Conservation (phyloP, 2,888 invertebrate species). For the Plebejus anna region DNA sequence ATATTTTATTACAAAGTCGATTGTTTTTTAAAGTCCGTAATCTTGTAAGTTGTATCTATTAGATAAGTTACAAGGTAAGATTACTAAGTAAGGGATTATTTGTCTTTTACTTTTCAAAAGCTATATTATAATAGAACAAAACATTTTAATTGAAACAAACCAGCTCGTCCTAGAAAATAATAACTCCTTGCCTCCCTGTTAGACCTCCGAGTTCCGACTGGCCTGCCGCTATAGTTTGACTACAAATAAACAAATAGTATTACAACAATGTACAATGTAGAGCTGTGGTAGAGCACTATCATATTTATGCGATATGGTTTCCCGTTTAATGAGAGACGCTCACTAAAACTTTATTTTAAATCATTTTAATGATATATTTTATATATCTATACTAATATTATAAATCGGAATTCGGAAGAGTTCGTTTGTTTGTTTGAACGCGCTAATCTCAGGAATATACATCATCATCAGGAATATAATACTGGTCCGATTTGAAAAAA, state of each 20-base stretch:
- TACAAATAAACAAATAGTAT: constrained; percentile 47
- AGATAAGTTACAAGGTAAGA: not conserved
- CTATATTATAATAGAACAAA: not conserved
- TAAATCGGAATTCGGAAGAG: no score
- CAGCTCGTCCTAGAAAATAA: not conserved
- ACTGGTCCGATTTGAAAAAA: no score
- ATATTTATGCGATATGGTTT: constrained; percentile 30
- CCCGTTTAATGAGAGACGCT: constrained; percentile 4
- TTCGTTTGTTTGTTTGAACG: no score
- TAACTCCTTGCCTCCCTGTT: constrained; percentile 26
- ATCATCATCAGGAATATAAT: no score
- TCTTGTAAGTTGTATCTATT: not conserved
- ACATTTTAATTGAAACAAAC: not conserved
- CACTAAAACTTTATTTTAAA: constrained; percentile 14
- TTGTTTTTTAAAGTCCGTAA: not conserved
- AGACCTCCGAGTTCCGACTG: constrained; percentile 57
- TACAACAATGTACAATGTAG: constrained; percentile 32
- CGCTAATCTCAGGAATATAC: no score
- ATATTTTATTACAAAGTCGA: not conserved
- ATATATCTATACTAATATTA: not conserved
- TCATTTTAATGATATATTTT: not conserved
- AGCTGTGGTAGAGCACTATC: constrained; percentile 33
- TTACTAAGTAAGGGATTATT: not conserved
- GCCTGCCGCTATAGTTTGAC: constrained; percentile 44
- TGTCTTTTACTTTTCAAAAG: not conserved